These are phyloP conservation scores for Orbicella faveolata DNA, from an alignment of 64 coral and sea anemone species.

Conservation along the genomic window DNA sequence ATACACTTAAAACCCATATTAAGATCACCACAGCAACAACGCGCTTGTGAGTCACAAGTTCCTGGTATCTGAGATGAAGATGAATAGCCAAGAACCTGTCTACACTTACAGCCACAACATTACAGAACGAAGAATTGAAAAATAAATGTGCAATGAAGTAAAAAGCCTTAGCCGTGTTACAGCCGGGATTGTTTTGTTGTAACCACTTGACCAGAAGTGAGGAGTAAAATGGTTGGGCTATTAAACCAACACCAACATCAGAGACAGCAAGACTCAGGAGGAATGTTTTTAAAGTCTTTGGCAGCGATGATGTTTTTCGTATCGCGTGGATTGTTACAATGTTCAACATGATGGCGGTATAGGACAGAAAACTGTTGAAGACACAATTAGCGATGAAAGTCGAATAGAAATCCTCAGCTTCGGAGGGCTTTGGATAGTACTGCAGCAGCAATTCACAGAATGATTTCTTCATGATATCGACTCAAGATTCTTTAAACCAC, in stretches of 20 bases:
- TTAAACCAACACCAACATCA: not conserved
- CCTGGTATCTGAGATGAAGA: too few relatives aligned
- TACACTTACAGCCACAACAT: not conserved
- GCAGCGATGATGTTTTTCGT: not conserved
- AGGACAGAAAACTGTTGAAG: not conserved
- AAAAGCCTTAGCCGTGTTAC: too few relatives aligned
- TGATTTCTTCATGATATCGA: not conserved
- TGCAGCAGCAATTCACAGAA: not conserved
- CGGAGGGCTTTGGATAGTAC: not conserved
- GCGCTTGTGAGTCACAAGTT: too few relatives aligned
- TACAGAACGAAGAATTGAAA: not conserved
- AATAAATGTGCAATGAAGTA: not conserved
- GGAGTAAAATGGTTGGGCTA: not conserved
- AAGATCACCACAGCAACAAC: too few relatives aligned
- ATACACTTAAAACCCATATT: too few relatives aligned
- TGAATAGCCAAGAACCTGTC: not conserved
- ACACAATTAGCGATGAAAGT: not conserved
- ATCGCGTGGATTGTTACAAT: not conserved
- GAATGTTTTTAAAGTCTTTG: not conserved
- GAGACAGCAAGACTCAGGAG: not conserved
- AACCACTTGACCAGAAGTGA: not conserved
- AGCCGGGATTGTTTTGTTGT: not conserved
- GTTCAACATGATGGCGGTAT: not conserved
- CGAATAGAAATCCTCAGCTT: too few relatives aligned
- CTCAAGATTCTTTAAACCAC: too few relatives aligned